phyloP scores from a whole-genome alignment of 2,113 vertebrate genomes.

The Actenoides hombroni region DNA sequence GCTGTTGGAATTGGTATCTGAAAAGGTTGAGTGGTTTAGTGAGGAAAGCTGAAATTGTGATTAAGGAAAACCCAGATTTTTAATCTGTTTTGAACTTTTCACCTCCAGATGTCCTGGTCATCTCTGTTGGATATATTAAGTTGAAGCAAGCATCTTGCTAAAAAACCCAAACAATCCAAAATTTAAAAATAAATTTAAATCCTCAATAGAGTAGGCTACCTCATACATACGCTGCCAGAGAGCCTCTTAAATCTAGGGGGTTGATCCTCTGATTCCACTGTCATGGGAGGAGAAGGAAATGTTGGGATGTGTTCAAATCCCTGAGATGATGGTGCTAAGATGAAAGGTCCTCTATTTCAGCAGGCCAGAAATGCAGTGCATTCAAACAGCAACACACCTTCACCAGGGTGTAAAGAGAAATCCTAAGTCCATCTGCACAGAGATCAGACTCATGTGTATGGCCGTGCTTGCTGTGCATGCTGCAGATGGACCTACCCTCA shows the following conservation, averaged over 20 bases:
- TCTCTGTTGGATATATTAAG: not conserved
- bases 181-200: not conserved
- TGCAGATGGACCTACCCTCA: rapidly evolving
- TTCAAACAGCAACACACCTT: not conserved
- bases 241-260: not conserved
- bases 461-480: rapidly evolving
- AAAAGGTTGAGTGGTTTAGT: not conserved
- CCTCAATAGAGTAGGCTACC: not conserved
- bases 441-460: rapidly evolving
- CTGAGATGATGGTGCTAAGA: rapidly evolving
- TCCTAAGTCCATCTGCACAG: rapidly evolving
- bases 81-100: not conserved
- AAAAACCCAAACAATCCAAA: not conserved
- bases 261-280: not conserved
- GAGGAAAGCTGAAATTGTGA: not conserved
- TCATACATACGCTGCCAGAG: not conserved
- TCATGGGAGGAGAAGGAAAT: not conserved
- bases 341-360: not conserved
- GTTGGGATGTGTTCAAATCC: not conserved
- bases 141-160: not conserved
- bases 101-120: not conserved
- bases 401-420: not conserved
- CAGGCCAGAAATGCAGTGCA: rapidly evolving
- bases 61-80: not conserved
- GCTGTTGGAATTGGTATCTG: not conserved